Conservation (phyloP, 1,140 invertebrate species). For the Polyergus mexicanus region DNA sequence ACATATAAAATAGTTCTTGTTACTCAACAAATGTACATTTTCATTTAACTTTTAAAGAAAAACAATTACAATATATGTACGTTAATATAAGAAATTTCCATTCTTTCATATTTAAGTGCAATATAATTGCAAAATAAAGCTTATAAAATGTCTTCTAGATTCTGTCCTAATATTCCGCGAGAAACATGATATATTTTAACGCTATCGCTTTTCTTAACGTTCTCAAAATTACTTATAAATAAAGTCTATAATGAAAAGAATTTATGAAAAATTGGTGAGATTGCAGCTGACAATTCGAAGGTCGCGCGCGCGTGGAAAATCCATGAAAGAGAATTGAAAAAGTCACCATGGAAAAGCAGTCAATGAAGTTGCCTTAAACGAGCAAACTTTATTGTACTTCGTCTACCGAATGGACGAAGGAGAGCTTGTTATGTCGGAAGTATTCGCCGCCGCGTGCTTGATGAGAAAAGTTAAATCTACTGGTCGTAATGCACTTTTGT, state of each 20-base stretch:
- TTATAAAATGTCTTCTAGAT: neutral
- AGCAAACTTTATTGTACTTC: constrained; percentile 70
- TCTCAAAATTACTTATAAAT: constrained; percentile 47
- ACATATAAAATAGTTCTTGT: neutral
- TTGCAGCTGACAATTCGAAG: constrained; percentile 22
- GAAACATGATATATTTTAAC: neutral
- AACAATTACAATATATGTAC: neutral
- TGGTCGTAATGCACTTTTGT: constrained; percentile 69
- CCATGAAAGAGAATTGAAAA: constrained; percentile 41
- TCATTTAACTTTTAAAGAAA: neutral
- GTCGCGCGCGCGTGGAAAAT: constrained; percentile 10
- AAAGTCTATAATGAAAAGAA: constrained; percentile 60
- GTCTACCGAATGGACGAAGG: constrained; percentile 64
- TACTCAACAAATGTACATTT: neutral
- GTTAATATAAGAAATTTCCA: neutral
- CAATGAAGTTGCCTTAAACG: constrained; percentile 69
- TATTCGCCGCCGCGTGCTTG: constrained; percentile 55
- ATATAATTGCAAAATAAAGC: neutral
- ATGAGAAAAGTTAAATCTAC: constrained; percentile 77
- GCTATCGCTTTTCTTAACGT: constrained; percentile 47
- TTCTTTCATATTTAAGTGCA: neutral
- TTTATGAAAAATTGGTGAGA: constrained; percentile 49
- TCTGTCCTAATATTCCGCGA: neutral
- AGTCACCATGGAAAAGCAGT: constrained; percentile 29
- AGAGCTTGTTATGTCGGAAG: constrained; percentile 58